phyloP scores from a whole-genome alignment of 2,797 vertebrate species.

The Uromys caudimaculatus region DNA sequence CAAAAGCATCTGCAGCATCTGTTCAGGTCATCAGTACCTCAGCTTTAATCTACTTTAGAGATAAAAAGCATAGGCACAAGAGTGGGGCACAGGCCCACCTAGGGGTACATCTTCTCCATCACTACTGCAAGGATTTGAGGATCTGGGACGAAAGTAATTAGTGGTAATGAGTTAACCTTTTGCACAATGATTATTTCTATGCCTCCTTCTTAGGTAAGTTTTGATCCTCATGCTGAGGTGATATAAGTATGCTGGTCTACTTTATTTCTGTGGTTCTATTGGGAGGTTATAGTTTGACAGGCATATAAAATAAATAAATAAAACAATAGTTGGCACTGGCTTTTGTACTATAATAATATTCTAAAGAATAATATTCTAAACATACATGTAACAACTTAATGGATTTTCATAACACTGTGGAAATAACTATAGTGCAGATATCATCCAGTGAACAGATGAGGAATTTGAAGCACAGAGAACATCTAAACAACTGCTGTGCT shows the following conservation, averaged over 20 bases:
- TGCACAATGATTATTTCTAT: neutral
- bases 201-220: neutral
- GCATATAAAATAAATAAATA: neutral
- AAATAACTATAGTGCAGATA: neutral
- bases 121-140: neutral
- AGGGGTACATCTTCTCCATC: neutral
- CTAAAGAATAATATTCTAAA: neutral
- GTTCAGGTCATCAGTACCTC: neutral
- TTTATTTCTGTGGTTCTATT: neutral
- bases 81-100: neutral
- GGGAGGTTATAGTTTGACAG: neutral
- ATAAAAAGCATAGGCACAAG: neutral
- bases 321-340: neutral
- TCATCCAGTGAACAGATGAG: neutral
- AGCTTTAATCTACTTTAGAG: neutral
- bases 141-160: neutral
- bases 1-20: neutral
- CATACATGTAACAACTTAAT: neutral
- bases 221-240: neutral
- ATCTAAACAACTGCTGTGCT: neutral
- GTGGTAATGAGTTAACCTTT: neutral
- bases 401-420: neutral
- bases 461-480: slow-evolving; percentile 19
- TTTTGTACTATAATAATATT: neutral
- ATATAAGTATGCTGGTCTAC: neutral